Base-by-base conservation (phyloP, 2,113 vertebrate genomes). In the Prionailurus bengalensis region DNA sequence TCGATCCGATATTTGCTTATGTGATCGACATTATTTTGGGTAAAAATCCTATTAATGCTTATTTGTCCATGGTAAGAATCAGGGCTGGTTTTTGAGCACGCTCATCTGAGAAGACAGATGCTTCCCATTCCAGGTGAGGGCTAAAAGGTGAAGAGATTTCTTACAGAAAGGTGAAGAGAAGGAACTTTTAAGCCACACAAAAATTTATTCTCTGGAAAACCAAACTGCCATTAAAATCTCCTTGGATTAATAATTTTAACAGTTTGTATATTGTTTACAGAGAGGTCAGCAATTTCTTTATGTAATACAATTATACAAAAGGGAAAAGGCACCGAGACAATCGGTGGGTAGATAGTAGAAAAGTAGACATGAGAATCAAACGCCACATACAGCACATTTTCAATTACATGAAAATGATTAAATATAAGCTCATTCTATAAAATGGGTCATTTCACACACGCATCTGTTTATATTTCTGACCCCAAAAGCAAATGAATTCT, bases 291-390 rank as follows among this genome's bases (percentile, higher is more conserved):
- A 98, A 94, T 96, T 98, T 98, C 96, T 98, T 98, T 98, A 96
- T 0, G 7, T 96, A 98, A 89, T 97, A 96, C 89, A 97, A 97
- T 98, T 97, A 97, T 98, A 98, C 91, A 99, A 98, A 97, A 98
- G 98, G 98, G 98, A 98, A 99, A 99, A 99, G 99, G 99, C 99
- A 99, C 98, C 99, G 96, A 99, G 98, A 98, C 98, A 98, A 96
- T 98, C 98, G 96, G 99, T 98, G 99, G 98, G 97, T 71, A 98
- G 99, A 98, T 91, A 97, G 98, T 99, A 99, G 85, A 98, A 98
- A 98, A 98, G 97, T 97, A 98, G 98, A 91, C 89, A 80, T 51
- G 94, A 98, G 91, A 95, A 93, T 98, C 97, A 98, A 99, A 97
- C 97, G 96, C 96, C 98, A 98, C 98, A 97, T 87, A 95, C 39